Evolutionary conservation across 2,888 invertebrate genomes (phyloP), one percentile per base, ranked within the genome.

Genomic region (Eupithecia subumbrata): DNA sequence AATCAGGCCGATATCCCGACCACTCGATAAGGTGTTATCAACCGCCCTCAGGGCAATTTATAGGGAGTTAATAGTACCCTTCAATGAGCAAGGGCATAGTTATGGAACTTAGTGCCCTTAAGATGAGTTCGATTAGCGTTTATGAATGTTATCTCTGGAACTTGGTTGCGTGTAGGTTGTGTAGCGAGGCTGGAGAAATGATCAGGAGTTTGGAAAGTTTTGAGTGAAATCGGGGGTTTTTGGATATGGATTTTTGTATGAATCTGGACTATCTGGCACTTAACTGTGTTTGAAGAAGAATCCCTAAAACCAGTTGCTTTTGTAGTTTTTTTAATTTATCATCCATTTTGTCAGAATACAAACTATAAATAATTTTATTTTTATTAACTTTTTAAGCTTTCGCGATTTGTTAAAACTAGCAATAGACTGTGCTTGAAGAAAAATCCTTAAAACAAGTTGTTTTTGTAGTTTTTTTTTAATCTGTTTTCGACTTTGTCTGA

Each of bases 21-120:
- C 89, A 87, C 89, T 89, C 91, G 93, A 93, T 93, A 92, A 92
- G 88, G 90, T 90, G 91, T 88, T 92, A 92, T 93, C 93, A 87
- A 89, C 81, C 84, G 85, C 85, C 91, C 90, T 88, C 85, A 82
- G 85, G 85, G 83, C 90, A 89, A 91, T 92, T 93, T 92, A 92
- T 91, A 87, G 89, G 84, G 87, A 90, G 91, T 90, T 92, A 90
- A 93, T 91, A 89, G 92, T 86, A 89, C 90, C 90, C 91, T 88
- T 89, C 86, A 87, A 89, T 88, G 86, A 84, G 81, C 85, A 80
- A 77, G 83, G 80, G 80, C 68, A 71, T 74, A 79, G 78, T 80
- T 77, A 75, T 77, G 79, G 68, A 75, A 74, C 66, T 79, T 75
- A 70, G 69, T 75, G 77, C 71, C 73, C 77, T 82, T 77, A 77